Evolutionary conservation across 2,888 invertebrate species (phyloP).

Genomic region (Pollenia angustigena): DNA sequence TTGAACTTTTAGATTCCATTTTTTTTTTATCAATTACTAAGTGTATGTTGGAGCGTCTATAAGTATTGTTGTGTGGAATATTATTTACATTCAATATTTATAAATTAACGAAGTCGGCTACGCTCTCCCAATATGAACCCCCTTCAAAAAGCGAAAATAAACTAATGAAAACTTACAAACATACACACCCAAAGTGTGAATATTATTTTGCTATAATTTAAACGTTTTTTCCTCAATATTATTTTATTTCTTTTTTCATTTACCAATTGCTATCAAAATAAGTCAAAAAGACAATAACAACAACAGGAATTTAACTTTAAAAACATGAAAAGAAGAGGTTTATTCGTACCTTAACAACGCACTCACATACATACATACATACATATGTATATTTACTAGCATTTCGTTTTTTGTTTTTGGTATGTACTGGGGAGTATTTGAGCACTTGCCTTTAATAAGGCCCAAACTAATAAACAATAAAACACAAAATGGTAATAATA

Average conservation of each 20-base stretch:
- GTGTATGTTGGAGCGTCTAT: background rate
- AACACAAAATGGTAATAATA: constrained; percentile 54
- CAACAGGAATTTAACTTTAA: constrained; percentile 49
- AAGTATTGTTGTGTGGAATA: constrained; percentile 10
- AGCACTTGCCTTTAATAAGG: constrained; percentile 46
- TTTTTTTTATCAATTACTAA: constrained; percentile 45
- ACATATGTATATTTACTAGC: background rate
- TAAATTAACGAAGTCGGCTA: constrained; percentile 26
- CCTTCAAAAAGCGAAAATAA: background rate
- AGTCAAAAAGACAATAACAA: constrained; percentile 27
- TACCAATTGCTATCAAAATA: constrained; percentile 55
- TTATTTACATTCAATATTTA: constrained; percentile 40
- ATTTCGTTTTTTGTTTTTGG: background rate
- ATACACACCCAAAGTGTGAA: background rate
- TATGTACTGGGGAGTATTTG: constrained; percentile 11
- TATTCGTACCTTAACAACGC: background rate
- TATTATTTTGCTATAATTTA: constrained; percentile 51
- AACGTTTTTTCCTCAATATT: constrained; percentile 19
- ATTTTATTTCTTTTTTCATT: constrained; percentile 25
- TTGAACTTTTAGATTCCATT: constrained; percentile 22
- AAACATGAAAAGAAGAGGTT: constrained; percentile 52
- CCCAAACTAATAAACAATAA: constrained; percentile 53
- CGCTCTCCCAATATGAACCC: constrained; percentile 13
- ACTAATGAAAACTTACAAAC: background rate
- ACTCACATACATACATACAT: too few species aligned